Base-by-base conservation (phyloP, 1,140 invertebrate species). In the Capitella teleta region DNA sequence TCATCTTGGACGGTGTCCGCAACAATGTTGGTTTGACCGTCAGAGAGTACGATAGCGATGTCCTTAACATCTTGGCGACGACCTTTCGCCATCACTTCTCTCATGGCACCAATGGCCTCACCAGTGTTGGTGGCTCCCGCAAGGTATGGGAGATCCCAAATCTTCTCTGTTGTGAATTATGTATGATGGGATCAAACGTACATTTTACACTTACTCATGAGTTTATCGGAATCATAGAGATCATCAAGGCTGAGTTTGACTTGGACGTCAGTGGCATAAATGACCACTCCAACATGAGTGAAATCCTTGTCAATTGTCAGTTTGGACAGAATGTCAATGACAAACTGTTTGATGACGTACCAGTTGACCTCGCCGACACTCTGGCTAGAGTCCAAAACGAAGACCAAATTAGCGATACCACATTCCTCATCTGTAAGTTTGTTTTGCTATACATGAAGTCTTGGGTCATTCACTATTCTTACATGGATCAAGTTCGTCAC, bases 281-380 rank as follows among this genome's bases (percentile, higher is more conserved):
- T 24, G 6, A 45, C 26, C 2, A 18, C 6, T 4, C 43, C 43
- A 25, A 45, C 28, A 26, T 28, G 43, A 28, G 19, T 45, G 21
- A 25, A 18, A 5, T 5, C 28, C 2, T 21, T 26, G 21, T 26
- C 43, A 16, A 45, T 26, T n/a, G 18, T 24, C 2, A 45, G 28
- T 6, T 26, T 25, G 2, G 21, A 18, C 43, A 45, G 23, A 6
- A 45, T 26, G 43, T 45, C 43, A 26, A 45, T 45, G 23, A 26
- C 28, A 14, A 45, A 45, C 43, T 45, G 43, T 14, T 45, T 45
- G 16, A 25, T 18, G 23, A 45, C 19, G 23, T 6, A 28, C 23
- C 28, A 45, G 43, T 45, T 45, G 23, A 26, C 6, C 6, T 45
- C 43, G 21, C 43, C 43, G 19, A 45, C 28, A 16, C 43, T 45